Evolutionary conservation across 2,113 vertebrate species (phyloP).

Genomic region (Nettapus auritus): DNA sequence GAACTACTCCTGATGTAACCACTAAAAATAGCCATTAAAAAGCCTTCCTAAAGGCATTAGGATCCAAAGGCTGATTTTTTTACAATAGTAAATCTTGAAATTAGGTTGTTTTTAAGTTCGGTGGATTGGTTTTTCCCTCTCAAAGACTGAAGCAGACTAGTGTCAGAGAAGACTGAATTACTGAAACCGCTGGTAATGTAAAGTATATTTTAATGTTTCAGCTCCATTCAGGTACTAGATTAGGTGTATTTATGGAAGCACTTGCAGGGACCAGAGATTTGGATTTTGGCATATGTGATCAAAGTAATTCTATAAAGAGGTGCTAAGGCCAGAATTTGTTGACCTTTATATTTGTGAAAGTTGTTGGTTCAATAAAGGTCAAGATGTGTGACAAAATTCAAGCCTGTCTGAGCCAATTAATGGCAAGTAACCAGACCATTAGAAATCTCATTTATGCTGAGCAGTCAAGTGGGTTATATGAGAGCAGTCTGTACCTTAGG

Average conservation of each 20-base stretch:
- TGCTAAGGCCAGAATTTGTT: slow-evolving; percentile 34
- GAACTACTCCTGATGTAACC: not conserved
- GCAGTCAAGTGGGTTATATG: slow-evolving; percentile 47
- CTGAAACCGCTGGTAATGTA: not conserved
- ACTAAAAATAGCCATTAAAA: not conserved
- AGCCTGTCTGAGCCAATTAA: slow-evolving; percentile 70
- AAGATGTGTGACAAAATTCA: slow-evolving; percentile 56
- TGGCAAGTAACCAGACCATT: slow-evolving; percentile 54
- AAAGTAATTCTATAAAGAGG: slow-evolving; percentile 48
- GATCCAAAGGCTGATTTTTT: not conserved
- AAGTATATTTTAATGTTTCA: slow-evolving; percentile 9
- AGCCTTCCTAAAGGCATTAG: not conserved
- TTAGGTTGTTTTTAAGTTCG: not conserved
- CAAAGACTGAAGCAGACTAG: not conserved
- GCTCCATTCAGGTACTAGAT: not conserved
- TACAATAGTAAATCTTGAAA: not conserved
- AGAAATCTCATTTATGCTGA: slow-evolving; percentile 58
- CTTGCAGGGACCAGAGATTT: slow-evolving; percentile 23
- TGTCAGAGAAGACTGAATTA: not conserved
- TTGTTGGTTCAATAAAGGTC: slow-evolving; percentile 62
- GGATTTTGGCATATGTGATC: slow-evolving; percentile 29
- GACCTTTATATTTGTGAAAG: slow-evolving; percentile 61
- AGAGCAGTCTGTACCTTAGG: not conserved
- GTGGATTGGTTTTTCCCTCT: not conserved
- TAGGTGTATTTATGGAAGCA: slow-evolving; percentile 17